Evolutionary conservation across 1,140 invertebrate genomes (phyloP), one percentile per base, ranked within the genome.

Genomic region (Euschistus heros): DNA sequence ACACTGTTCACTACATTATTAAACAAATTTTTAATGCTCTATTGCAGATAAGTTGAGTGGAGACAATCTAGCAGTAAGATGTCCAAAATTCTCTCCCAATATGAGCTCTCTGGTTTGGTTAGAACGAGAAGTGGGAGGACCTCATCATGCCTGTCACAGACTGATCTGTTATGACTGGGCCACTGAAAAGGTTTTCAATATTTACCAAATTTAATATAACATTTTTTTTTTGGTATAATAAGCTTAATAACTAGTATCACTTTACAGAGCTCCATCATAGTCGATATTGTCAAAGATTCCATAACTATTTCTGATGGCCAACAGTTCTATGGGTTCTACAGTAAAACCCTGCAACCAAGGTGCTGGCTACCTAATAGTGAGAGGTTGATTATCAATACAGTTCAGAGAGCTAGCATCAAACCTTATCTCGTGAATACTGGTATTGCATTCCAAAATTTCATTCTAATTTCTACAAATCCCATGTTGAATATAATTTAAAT

Each of bases 101-200:
- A 82, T 82, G 0, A 76, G 80, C 68, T 76, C 78, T 52, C 67
- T 88, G 15, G 71, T 87, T 17, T 90, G 86, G 84, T 73, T 88
- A 27, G 81, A 88, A 75, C 74, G 85, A 65, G 68, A 74, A 26
- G 74, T 75, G 33, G 77, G 71, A 17, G 82, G 83, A 1, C 80
- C 86, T 6, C 87, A 89, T 75, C 78, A 85, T 71, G 76, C 80
- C 57, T 79, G 78, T 65, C 81, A 83, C 63, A 72, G 78, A 66
- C 73, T 89, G 0, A 77, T 82, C 68, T 73, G 75, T 65, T 75
- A 76, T 33, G 70, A 77, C 65, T 77, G 80, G 73, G 71, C 10
- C n/a, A 37, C 59, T 13, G 20, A 26, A 18, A 3, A 61, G 59
- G 59, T 61, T 33, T 3, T 5, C 1, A 37, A n/a, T 61, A 42